A percentile compares a stretch with the other conserved stretches of the same genome.
Conservation (phyloP, 2,888 invertebrate species). For the Hymenopus coronatus region DNA sequence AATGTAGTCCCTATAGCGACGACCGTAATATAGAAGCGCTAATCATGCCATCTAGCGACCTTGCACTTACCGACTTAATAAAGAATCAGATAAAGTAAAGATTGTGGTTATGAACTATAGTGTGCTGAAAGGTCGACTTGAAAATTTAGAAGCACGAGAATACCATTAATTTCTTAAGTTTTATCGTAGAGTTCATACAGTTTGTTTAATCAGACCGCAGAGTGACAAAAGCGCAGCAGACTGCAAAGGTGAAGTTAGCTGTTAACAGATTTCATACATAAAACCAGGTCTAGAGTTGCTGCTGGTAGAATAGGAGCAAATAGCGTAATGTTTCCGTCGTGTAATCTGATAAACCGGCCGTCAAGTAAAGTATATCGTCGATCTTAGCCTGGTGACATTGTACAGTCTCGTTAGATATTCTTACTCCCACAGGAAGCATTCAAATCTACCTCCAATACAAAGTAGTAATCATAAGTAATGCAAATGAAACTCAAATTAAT, state of each 20-base stretch:
- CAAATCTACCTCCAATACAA: too few relatives aligned
- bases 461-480: too few relatives aligned
- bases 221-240: neutral
- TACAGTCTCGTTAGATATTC: neutral
- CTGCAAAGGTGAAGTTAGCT: neutral
- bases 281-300: neutral
- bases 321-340: neutral
- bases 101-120: too few relatives aligned
- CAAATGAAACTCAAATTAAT: too few relatives aligned
- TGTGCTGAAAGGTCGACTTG: too few relatives aligned
- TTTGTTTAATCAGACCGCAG: neutral
- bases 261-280: neutral
- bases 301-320: neutral
- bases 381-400: neutral
- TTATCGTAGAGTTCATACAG: neutral
- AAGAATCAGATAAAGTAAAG: too few relatives aligned
- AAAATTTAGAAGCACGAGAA: too few relatives aligned
- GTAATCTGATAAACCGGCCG: neutral
- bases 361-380: neutral
- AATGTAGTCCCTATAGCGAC: too few relatives aligned
- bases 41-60: too few relatives aligned
- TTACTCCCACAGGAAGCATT: neutral
- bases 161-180: too few relatives aligned
- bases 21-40: too few relatives aligned
- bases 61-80: too few relatives aligned